Conservation (phyloP, 2,113 vertebrate genomes). For the Poecilia latipinna region DNA sequence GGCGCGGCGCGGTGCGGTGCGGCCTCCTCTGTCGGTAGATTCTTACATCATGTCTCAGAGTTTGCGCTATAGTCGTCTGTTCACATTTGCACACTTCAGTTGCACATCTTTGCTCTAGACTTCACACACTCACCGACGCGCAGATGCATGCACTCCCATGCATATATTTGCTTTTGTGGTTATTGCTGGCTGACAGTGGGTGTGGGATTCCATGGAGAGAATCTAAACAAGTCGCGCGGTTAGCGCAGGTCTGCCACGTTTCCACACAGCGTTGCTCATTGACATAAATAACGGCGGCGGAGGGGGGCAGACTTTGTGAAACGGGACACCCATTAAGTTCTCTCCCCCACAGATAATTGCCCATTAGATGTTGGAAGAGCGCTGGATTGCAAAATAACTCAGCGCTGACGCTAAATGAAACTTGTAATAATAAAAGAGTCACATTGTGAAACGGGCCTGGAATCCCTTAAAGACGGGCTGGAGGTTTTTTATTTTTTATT, state of each 20-base stretch:
- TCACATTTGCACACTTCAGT: slow-evolving; percentile 8
- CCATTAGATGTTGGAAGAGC: slow-evolving; percentile 74
- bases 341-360: slow-evolving; percentile 71
- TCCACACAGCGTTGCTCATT: slow-evolving; percentile 75
- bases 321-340: slow-evolving; percentile 76
- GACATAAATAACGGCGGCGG: slow-evolving; percentile 72
- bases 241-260: slow-evolving; percentile 70
- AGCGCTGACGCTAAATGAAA: slow-evolving; percentile 62
- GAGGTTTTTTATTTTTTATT: slow-evolving; percentile 21
- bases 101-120: slow-evolving; percentile 26
- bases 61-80: slow-evolving; percentile 42
- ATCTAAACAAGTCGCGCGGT: slow-evolving; percentile 73
- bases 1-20: slow-evolving; percentile 13
- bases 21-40: slow-evolving; percentile 35
- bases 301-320: slow-evolving; percentile 69
- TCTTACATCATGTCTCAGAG: slow-evolving; percentile 53
- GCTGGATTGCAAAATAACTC: slow-evolving; percentile 72
- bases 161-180: slow-evolving; percentile 61
- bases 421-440: slow-evolving; percentile 70
- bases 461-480: slow-evolving; percentile 62
- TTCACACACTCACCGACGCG: slow-evolving; percentile 33
- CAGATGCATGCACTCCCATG: slow-evolving; percentile 41
- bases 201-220: slow-evolving; percentile 77
- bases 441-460: slow-evolving; percentile 67
- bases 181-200: slow-evolving; percentile 73